phyloP scores from a whole-genome alignment of 2,888 invertebrate species.

The Lithodes maja region DNA sequence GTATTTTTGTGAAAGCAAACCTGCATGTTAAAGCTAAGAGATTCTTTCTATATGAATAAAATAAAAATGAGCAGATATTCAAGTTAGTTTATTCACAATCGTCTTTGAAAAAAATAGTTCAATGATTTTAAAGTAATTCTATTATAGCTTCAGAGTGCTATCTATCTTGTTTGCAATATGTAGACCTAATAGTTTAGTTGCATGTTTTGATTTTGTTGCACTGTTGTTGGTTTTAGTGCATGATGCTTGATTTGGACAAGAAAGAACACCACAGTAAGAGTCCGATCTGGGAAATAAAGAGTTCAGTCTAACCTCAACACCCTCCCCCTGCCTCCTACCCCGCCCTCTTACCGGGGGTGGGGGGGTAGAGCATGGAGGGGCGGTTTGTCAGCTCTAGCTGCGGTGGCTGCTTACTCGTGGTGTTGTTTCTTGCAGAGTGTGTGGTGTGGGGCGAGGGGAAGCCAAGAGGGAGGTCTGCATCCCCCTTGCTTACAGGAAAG shows the following conservation, averaged over 20 bases:
- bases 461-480: slow-evolving; percentile 56
- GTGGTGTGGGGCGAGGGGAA: slow-evolving; percentile 65
- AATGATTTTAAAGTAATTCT: no score
- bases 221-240: slow-evolving; percentile 15
- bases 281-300: slow-evolving; percentile 41
- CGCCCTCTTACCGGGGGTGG: slow-evolving; percentile 2
- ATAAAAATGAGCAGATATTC: no score
- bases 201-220: background rate
- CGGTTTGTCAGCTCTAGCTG: background rate
- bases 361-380: background rate
- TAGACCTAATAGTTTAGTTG: background rate
- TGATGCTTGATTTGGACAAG: slow-evolving; percentile 54
- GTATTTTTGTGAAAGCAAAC: no score
- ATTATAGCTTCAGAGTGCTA: no score
- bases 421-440: slow-evolving; percentile 67
- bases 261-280: slow-evolving; percentile 69
- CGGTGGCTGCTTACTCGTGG: slow-evolving; percentile 66
- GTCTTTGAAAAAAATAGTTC: no score
- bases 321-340: slow-evolving; percentile 18
- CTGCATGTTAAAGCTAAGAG: no score
- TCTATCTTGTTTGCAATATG: no score
- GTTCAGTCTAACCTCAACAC: slow-evolving; percentile 63
- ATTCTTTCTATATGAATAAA: no score
- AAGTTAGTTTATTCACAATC: no score
- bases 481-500: slow-evolving; percentile 42